Evolutionary conservation across 2,113 vertebrate species (phyloP), one percentile per base, ranked within the genome.

Genomic region (Noturus placidus): DNA sequence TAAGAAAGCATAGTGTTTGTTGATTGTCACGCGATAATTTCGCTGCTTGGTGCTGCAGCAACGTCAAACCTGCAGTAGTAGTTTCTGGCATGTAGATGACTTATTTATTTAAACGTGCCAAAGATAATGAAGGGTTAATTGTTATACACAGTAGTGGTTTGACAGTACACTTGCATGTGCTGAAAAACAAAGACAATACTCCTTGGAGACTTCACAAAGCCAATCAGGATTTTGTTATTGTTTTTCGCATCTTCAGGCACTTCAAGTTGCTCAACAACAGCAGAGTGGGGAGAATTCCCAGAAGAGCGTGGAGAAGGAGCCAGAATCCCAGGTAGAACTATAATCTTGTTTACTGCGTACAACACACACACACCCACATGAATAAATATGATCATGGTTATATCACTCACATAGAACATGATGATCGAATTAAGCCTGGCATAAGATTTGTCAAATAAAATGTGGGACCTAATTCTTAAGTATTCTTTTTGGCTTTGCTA

Each of bases 181-280:
- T 87, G 52, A 81, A 86, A 87, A 90, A 89, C 86, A 90, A 82
- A 25, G 52, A 50, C 57, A 61, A 74, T 84, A 33, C 72, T 88
- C 90, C 86, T 67, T 25, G 13, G 88, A 88, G 88, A 89, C n/a
- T 52, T 82, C 38, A 27, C 46, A 10, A 69, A 83, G 88, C 88
- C 86, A 91, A 87, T 89, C 88, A 91, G 84, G 63, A 85, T 70
- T 63, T 85, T 91, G 84, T 87, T 89, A 84, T 91, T 90, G 85
- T 90, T 89, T 89, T 87, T 91, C 80, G 56, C 85, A 82, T 89
- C 88, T 91, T 89, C 88, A 91, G 90, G 88, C 77, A 69, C 88
- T 91, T 83, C 88, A 89, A 89, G 88, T 89, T 88, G 84, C 88
- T 89, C 90, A 89, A 91, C 90, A 91, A 86, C 90, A 88, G 86